Base-by-base conservation (phyloP, 2,888 invertebrate genomes). In the Harmothoe impar region DNA sequence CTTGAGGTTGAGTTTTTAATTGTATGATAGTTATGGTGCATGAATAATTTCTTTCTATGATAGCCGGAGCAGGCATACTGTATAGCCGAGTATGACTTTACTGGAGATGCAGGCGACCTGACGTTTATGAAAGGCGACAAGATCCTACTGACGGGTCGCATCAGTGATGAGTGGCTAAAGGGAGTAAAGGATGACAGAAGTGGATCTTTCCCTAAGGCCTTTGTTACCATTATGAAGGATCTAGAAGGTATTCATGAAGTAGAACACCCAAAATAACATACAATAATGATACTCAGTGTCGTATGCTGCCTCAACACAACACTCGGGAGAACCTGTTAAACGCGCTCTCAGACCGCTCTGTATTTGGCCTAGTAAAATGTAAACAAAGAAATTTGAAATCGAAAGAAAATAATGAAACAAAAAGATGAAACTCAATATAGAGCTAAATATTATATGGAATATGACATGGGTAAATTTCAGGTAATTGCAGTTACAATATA, bases 141-240 rank as follows among this genome's bases (percentile, higher is more conserved):
- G 29, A 89, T 89, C 29, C 5, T 68, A 15, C 62, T 89, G 43
- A 52, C 54, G 5, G 52, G 51, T 35, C 78, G 31, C 0, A 54
- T 89, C 17, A 93, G 93, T 81, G 92, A 92, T 7, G 95, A 95
- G 35, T 95, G 95, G 95, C 81, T 95, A 91, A 93, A 90, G 91
- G 95, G 95, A 15, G 20, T 56, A 78, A 89, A 91, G 43, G 91
- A 92, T 43, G 94, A 92, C 23, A 91, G 92, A 33, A 91, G 85
- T 43, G 95, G 95, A 7, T 93, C 93, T 89, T 95, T 95, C 89
- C 95, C 95, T 29, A 92, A 94, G n/a, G 92, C 92, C 35, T 95
- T 95, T 92, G 93, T 95, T 7, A 68, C 25, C 25, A 31, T 81
- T 35, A 54, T 90, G 29, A 62, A 89, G 54, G 86, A 86, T 29